Base-by-base conservation (phyloP, 2,888 invertebrate species). In the Flexamia atlantica region DNA sequence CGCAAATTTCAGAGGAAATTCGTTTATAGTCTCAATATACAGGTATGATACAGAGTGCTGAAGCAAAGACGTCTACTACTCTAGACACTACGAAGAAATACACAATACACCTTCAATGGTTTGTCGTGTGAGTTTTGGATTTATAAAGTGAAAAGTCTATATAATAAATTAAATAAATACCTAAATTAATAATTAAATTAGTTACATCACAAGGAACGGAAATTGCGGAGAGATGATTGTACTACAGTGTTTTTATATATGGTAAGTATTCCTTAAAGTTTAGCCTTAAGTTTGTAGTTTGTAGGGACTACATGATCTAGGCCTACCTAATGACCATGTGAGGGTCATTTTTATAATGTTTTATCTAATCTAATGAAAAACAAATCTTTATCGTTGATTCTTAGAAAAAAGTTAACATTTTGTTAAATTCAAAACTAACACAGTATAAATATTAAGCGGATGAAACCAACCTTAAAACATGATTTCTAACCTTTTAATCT, bases 121-220 rank as follows among this genome's bases (percentile, higher is more conserved):
- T 28, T 64, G 3, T 10, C 17, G 64, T 64, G 64, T 64, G 64
- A 14, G 64, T 3, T 53, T 53, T 14, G 23, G 28, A 72, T 50
- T 40, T 46, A 40, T 30, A 46, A 5, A 23, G 40, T 40, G 64
- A 42, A 72, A 5, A 74, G 17, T 76, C 72, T 82, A 83, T 84
- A 84, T 81, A 84, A 85, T 81, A 83, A 85, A 81, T 68, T 80
- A 84, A 84, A 83, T 84, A 80, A 82, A 80, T 81, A 79, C 80
- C 50, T 42, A 42, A 36, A 81, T 50, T 53, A 30, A 23, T 36
- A 36, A 9, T 4, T 36, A 4, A 4, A 36, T 36, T 36, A 36
- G 36, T 36, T 4, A 36, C 36, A 36, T 36, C 4, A 7, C 36
- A 9, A 36, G 23, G 42, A 81, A 40, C 20, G 10, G 30, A 42